These are phyloP conservation scores for Cabera pusaria DNA, from an alignment of 2,888 invertebrate species.

Conservation along the genomic window DNA sequence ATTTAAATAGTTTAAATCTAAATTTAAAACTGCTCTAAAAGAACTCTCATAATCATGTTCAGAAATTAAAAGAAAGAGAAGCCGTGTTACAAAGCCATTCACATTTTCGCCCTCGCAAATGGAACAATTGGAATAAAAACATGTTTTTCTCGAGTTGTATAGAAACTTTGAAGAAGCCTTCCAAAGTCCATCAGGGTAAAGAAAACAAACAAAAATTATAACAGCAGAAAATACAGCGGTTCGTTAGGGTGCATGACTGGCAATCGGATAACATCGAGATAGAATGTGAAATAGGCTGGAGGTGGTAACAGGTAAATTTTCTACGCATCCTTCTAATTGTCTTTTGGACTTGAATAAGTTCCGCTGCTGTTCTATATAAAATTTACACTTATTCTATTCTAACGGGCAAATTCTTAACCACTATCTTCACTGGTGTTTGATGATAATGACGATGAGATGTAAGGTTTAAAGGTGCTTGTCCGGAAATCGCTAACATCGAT, in stretches of 20 bases:
- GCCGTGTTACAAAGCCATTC: constrained; percentile 10
- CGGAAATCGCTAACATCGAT: too few relatives aligned
- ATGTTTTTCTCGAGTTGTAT: constrained; percentile 29
- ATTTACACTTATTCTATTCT: too few relatives aligned
- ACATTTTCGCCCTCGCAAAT: constrained; percentile 7
- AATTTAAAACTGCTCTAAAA: too few relatives aligned
- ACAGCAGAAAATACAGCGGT: constrained; percentile 51
- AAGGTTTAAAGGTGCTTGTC: too few relatives aligned
- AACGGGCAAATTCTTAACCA: too few relatives aligned
- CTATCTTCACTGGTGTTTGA: too few relatives aligned
- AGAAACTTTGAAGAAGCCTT: constrained; percentile 59
- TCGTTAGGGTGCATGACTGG: constrained; percentile 81
- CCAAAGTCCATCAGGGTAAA: constrained; percentile 51
- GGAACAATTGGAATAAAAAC: constrained; percentile 25
- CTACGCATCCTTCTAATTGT: too few relatives aligned
- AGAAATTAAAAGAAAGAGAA: constrained; percentile 20
- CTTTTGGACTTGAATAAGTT: too few relatives aligned
- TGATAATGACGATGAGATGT: too few relatives aligned
- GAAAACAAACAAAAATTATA: constrained; percentile 66
- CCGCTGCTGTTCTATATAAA: too few relatives aligned
- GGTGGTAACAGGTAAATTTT: constrained; percentile 19
- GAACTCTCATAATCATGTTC: constrained; percentile 3
- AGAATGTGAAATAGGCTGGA: constrained; percentile 13
- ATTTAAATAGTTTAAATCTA: too few relatives aligned
- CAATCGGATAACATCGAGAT: constrained; percentile 61